These are phyloP conservation scores for Lepidocyrtinus sp. DNA, from an alignment of 2,888 invertebrate genomes.

Conservation along the genomic window DNA sequence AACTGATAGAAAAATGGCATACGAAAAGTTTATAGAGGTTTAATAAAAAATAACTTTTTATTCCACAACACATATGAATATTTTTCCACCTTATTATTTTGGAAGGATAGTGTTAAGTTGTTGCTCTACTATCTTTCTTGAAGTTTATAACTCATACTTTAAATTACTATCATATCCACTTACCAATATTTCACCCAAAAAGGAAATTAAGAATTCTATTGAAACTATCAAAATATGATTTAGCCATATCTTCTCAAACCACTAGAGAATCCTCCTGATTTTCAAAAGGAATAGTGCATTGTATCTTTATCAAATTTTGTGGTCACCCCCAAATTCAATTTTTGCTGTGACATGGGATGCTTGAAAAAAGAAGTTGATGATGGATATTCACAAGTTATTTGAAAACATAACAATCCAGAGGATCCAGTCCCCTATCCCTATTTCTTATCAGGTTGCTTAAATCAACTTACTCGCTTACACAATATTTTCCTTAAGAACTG, in stretches of 20 bases:
- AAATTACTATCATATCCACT: no score
- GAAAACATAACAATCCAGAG: no score
- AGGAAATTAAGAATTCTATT: slow-evolving; percentile 48
- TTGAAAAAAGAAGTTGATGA: slow-evolving; percentile 23
- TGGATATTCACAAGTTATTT: no score
- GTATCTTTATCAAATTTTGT: slow-evolving; percentile 52
- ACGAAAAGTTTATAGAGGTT: no score
- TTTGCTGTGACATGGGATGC: slow-evolving; percentile 7
- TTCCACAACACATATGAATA: no score
- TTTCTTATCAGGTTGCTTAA: neutral
- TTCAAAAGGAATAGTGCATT: slow-evolving; percentile 26
- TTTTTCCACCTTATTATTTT: no score
- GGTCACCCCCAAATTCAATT: slow-evolving; percentile 54
- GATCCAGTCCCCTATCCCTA: no score
- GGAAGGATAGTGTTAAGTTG: no score
- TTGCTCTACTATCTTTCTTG: no score
- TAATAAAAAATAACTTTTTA: no score
- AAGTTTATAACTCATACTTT: slow-evolving; percentile 31
- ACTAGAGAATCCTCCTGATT: neutral
- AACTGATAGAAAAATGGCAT: no score
- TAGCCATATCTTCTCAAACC: slow-evolving; percentile 15
- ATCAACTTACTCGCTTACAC: neutral
- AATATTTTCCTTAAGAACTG: neutral
- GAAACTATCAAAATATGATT: slow-evolving; percentile 34
- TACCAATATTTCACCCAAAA: no score